Evolutionary conservation across 1,140 invertebrate species (phyloP).

Genomic region (Penaeus vannamei): DNA sequence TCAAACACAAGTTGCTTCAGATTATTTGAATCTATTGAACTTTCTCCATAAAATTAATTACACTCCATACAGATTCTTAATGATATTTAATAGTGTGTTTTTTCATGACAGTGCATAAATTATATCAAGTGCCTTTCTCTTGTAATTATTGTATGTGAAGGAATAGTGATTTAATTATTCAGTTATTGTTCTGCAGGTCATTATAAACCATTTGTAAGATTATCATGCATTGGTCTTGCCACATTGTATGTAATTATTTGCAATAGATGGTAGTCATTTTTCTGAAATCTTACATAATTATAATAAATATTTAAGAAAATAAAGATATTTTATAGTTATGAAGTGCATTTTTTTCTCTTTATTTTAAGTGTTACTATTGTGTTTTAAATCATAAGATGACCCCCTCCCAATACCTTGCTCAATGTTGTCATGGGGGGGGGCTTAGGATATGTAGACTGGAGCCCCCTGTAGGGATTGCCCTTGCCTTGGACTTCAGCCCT

Average conservation of each 20-base stretch:
- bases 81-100: constrained; percentile 32
- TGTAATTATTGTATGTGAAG: constrained; percentile 53
- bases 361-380: not conserved
- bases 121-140: constrained; percentile 63
- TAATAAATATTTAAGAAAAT: constrained; percentile 65
- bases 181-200: constrained; percentile 47
- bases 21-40: constrained; percentile 47
- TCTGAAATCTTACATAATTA: constrained; percentile 64
- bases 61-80: not conserved
- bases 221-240: constrained; percentile 62
- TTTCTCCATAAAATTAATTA: not conserved
- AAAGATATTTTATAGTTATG: constrained; percentile 65
- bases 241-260: constrained; percentile 63
- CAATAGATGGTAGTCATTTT: constrained; percentile 65
- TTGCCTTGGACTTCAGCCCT: too few species aligned
- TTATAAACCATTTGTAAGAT: constrained; percentile 59
- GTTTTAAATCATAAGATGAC: too few species aligned
- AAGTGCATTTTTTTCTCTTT: constrained; percentile 36
- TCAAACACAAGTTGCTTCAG: constrained; percentile 50
- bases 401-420: too few species aligned
- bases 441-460: too few species aligned
- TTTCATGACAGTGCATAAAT: constrained; percentile 58
- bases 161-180: constrained; percentile 52
- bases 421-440: too few species aligned
- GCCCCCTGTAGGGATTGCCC: too few species aligned